Percentiles rank a stretch among this genome's conserved stretches.
These are phyloP conservation scores for Nesogale talazaci DNA, from an alignment of 2,113 vertebrate species.

Conservation along the genomic window DNA sequence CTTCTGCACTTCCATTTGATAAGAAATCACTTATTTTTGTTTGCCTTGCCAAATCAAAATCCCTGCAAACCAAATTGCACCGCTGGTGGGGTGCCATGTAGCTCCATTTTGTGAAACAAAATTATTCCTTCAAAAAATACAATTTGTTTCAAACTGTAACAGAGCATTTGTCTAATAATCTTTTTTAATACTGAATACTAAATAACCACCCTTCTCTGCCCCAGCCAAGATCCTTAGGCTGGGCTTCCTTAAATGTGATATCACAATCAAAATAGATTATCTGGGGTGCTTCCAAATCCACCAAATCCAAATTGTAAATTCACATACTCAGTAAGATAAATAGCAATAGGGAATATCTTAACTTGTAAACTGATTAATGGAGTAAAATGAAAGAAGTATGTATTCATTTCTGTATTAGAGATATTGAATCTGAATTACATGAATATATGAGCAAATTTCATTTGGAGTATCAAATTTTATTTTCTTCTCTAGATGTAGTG, in stretches of 20 bases:
- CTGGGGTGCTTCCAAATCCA: slow-evolving; percentile 1
- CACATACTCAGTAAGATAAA: background rate
- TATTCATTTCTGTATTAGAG: slow-evolving; percentile 13
- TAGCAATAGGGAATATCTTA: background rate
- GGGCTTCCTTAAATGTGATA: background rate
- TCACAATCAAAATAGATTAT: background rate
- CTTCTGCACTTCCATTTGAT: no score
- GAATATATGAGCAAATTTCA: background rate
- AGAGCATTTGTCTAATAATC: no score
- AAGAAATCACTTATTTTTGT: no score
- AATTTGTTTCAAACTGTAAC: no score
- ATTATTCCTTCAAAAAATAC: no score
- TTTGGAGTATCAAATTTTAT: background rate
- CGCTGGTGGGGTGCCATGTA: no score
- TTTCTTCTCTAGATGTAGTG: background rate
- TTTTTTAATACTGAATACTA: background rate
- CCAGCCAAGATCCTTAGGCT: background rate
- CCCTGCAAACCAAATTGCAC: no score
- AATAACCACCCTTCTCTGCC: background rate
- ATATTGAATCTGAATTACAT: slow-evolving; percentile 13
- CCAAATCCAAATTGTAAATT: background rate
- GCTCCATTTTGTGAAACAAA: no score
- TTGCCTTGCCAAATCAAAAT: no score
- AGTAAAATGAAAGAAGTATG: background rate
- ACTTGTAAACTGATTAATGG: slow-evolving; percentile 13